Evolutionary conservation across 2,888 invertebrate genomes (phyloP), one percentile per base, ranked within the genome.

Genomic region (Caradrina clavipalpis): DNA sequence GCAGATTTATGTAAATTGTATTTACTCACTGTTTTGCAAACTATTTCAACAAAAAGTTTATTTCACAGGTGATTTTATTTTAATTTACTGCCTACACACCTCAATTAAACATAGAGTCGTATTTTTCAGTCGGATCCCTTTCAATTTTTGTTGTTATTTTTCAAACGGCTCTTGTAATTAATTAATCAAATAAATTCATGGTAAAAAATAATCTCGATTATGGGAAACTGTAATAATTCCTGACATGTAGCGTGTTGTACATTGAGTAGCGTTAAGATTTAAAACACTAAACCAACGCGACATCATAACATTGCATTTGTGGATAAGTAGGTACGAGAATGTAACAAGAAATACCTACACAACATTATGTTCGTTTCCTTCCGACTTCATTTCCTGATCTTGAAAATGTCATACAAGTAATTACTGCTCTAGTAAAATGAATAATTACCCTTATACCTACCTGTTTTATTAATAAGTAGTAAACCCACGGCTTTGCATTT

Each of bases 341-440:
- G 42, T 66, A 45, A 50, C 59, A 66, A 79, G 59, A 75, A 57
- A 61, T 54, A 67, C 22, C 50, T 66, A 19, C 51, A 53, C 31
- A 1, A 49, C 54, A 55, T 56, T 49, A 55, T 45, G 26, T 63
- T 70, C 31, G 47, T 70, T 80, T 74, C 62, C 84, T 84, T 82
- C 77, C 80, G 72, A 55, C 73, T 56, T 67, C 57, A 60, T 66
- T 79, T 82, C 84, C 80, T 81, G 69, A 69, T 73, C 73, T 81
- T 62, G 68, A 42, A 65, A 65, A 62, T 69, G 65, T 67, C 55
- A 21, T 70, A 57, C 22, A 26, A 66, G 47, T 69, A 31, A 56
- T 62, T 68, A 68, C 26, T 68, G 26, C 42, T 45, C 19, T 21
- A 59, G 56, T 66, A 64, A 76, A 57, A 76, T 76, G 22, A 60